These are phyloP conservation scores for Heliconius sara DNA, from an alignment of 2,888 invertebrate species.

Conservation along the genomic window DNA sequence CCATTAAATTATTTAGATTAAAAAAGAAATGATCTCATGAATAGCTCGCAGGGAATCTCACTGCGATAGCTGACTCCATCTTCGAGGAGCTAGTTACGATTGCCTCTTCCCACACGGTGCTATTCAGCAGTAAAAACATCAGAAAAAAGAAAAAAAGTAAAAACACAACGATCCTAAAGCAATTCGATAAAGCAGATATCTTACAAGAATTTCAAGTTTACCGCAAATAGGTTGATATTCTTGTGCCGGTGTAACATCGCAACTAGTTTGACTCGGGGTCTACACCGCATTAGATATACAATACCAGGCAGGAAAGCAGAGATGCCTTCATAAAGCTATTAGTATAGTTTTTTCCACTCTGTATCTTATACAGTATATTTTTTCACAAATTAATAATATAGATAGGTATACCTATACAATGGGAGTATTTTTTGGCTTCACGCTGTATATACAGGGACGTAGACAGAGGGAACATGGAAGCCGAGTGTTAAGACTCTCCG, in stretches of 20 bases:
- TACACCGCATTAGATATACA: constrained; percentile 14
- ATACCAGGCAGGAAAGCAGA: neutral
- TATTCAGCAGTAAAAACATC: no score
- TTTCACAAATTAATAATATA: no score
- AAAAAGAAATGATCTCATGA: no score
- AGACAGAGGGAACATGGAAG: neutral
- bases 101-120: no score
- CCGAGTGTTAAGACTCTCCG: neutral
- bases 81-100: no score
- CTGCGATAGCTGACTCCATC: no score
- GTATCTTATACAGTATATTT: neutral
- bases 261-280: constrained; percentile 13
- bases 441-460: neutral
- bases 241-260: constrained; percentile 1
- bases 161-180: neutral
- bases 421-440: neutral
- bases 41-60: no score
- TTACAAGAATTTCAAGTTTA: constrained; percentile 23
- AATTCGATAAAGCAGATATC: neutral
- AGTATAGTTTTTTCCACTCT: neutral
- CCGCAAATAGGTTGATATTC: constrained; percentile 6
- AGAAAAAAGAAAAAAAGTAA: no score
- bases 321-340: neutral
- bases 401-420: neutral
- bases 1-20: no score